phyloP scores from a whole-genome alignment of 2,888 invertebrate species.

The Acanthococcus lagerstroemiae region DNA sequence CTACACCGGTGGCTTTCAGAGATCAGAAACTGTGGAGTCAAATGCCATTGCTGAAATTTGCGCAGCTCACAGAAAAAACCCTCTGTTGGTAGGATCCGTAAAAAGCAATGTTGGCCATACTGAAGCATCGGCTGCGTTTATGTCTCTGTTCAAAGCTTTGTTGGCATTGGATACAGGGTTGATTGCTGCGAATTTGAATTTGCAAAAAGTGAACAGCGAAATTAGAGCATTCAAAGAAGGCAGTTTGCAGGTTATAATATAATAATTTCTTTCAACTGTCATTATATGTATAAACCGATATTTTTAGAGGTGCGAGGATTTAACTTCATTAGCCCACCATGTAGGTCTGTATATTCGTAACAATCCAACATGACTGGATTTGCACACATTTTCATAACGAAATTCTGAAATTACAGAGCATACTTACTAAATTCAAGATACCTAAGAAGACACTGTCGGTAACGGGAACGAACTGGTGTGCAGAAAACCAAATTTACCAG shows the following conservation, averaged over 20 bases:
- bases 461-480: too few species aligned
- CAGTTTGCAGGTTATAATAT: conserved; percentile 36
- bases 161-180: conserved; percentile 37
- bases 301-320: too few species aligned
- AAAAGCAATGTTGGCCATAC: conserved; percentile 54
- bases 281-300: conserved; percentile 30
- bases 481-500: too few species aligned
- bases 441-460: too few species aligned
- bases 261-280: neutral
- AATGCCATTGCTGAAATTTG: conserved; percentile 35
- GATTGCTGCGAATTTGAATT: conserved; percentile 39
- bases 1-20: too few species aligned
- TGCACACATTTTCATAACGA: too few species aligned
- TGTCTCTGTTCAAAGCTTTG: conserved; percentile 44
- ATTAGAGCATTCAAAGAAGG: conserved; percentile 36
- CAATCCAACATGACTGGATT: too few species aligned
- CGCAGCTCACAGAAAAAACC: conserved; percentile 36
- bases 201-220: conserved; percentile 35
- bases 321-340: too few species aligned
- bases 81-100: conserved; percentile 50
- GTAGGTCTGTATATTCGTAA: too few species aligned
- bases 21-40: conserved; percentile 35
- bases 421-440: too few species aligned
- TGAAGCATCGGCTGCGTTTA: conserved; percentile 45
- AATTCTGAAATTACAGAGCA: too few species aligned